Percentiles rank a stretch among this genome's conserved stretches.
phyloP scores from a whole-genome alignment of 2,888 invertebrate species.

The Lasioglossum zephyrum region DNA sequence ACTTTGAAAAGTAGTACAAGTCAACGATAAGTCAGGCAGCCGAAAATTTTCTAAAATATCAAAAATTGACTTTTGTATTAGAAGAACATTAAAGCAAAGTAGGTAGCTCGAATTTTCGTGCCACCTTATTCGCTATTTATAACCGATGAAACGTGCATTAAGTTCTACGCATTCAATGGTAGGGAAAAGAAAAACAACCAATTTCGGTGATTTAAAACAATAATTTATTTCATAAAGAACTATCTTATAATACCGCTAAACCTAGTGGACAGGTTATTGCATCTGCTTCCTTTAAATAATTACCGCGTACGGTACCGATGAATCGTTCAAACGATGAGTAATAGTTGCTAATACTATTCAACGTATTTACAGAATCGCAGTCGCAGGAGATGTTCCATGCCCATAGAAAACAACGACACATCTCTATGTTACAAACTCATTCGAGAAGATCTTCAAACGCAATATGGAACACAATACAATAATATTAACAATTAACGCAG shows the following conservation, averaged over 20 bases:
- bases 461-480: background rate
- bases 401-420: constrained; percentile 19
- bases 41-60: no score
- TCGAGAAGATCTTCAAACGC: constrained; percentile 17
- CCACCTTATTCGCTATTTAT: no score
- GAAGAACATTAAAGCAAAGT: no score
- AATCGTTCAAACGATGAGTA: constrained; percentile 50
- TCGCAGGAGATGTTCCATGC: background rate
- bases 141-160: background rate
- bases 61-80: no score
- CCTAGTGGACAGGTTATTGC: constrained; percentile 79
- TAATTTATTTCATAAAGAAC: constrained; percentile 76
- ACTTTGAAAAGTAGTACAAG: no score
- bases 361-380: constrained; percentile 55
- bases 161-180: background rate
- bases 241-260: constrained; percentile 65
- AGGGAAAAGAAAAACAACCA: background rate
- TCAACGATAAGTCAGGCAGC: no score
- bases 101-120: no score
- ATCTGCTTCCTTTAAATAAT: constrained; percentile 65
- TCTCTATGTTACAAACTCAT: constrained; percentile 46
- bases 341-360: constrained; percentile 54
- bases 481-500: constrained; percentile 17
- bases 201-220: constrained; percentile 70
- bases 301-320: constrained; percentile 43